Evolutionary conservation across 2,797 vertebrate species (phyloP), one percentile per base, ranked within the genome.

Genomic region (Microtus californicus): DNA sequence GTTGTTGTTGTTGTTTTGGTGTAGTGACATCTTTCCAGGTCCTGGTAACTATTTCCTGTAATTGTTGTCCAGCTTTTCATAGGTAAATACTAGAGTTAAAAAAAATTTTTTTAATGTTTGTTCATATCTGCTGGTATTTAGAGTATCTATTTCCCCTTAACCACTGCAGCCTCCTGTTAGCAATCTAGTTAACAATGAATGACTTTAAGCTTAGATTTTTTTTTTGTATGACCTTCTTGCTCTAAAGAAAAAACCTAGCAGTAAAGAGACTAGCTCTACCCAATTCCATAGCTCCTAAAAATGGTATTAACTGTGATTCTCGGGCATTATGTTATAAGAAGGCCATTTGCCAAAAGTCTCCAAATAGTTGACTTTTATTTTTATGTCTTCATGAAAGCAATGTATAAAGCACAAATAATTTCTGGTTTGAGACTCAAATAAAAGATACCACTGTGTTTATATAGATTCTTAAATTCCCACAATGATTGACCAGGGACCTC

Each of bases 81-180:
- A 97, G 74, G 87, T 90, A 96, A 97, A 94, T 95, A 94, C 48
- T 3, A 0, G 94, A 96, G 86, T 80, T 89, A 76, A 86, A 97
- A 15, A 69, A 17, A 69, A 34, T 29, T 37, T 37, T 67, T 59
- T 80, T 4, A 56, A 13, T 96, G 43, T 59, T 91, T 95, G 94
- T 90, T 92, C 77, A 65, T 87, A 63, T 93, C 88, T 90, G 65
- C 51, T 96, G 94, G 74, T 83, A 88, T 91, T 93, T 87, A 54
- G 74, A 34, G 29, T 83, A 65, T 90, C 93, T 96, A 6, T 48
- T 87, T 97, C 73, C 74, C 81, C 79, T 74, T 96, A 87, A 95
- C 90, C 90, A 79, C 78, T 43, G 54, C 43, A 89, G 88, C 54
- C 93, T 96, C 88, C 90, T 94, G 77, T 93, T 92, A 92, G 65